phyloP scores from a whole-genome alignment of 2,113 vertebrate genomes.

The Microtus oregoni region DNA sequence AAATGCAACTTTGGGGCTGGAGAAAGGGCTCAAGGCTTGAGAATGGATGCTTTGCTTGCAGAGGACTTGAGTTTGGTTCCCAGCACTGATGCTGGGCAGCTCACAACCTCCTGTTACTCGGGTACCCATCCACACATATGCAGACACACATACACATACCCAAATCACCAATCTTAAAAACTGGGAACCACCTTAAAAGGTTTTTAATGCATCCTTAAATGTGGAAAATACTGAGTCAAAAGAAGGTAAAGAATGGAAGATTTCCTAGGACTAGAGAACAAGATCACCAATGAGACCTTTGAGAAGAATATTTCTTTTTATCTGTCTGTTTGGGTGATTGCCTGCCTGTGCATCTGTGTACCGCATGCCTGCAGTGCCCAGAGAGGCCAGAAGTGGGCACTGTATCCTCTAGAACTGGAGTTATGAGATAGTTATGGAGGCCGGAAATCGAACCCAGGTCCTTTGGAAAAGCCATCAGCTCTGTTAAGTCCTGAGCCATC shows the following conservation, averaged over 20 bases:
- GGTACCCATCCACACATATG: not conserved
- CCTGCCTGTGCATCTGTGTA: not conserved
- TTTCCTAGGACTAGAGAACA: not conserved
- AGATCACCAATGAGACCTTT: not conserved
- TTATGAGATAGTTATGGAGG: not conserved
- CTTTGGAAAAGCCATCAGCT: not conserved
- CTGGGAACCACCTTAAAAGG: not conserved
- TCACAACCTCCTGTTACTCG: not conserved
- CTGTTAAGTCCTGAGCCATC: not conserved
- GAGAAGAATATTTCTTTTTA: not conserved
- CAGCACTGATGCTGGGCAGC: not conserved
- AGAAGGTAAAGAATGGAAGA: not conserved
- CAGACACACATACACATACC: not conserved
- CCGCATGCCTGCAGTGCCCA: not conserved
- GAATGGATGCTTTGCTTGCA: too few species aligned
- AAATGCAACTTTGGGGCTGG: not conserved
- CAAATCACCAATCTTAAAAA: not conserved
- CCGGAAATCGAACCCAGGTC: not conserved
- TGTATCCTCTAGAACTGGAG: not conserved
- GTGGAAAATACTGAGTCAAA: slow-evolving; percentile 15
- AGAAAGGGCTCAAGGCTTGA: not conserved
- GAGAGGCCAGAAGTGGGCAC: not conserved
- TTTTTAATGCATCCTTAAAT: not conserved
- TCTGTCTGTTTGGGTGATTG: not conserved
- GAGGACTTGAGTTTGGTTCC: too few species aligned